These are phyloP conservation scores for Invenusta paracnida DNA, from an alignment of 2,888 invertebrate genomes.

Conservation along the genomic window DNA sequence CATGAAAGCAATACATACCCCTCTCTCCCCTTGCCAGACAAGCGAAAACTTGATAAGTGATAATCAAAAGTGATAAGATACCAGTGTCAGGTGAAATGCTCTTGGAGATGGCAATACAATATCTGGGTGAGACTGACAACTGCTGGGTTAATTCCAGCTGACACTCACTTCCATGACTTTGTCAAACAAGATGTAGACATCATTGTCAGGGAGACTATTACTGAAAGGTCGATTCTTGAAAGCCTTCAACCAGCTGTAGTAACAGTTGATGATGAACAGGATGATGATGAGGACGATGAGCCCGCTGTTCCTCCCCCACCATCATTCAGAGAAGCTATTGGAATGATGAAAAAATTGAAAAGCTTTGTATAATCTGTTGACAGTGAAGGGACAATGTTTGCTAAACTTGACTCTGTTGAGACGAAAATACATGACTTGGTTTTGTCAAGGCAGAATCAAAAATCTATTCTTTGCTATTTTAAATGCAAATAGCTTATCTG, in stretches of 20 bases:
- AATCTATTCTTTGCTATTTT: not conserved
- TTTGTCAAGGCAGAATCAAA: not conserved
- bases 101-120: not conserved
- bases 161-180: not conserved
- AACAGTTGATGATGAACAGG: not conserved
- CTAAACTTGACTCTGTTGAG: not conserved
- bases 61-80: not conserved
- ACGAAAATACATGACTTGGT: not conserved
- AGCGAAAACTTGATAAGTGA: too few relatives aligned
- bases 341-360: slow-evolving; percentile 14
- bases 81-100: not conserved
- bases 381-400: not conserved
- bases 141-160: not conserved
- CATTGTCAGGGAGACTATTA: not conserved
- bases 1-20: too few relatives aligned
- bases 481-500: not conserved
- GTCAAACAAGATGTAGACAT: not conserved
- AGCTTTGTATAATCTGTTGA: slow-evolving; percentile 23
- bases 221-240: not conserved
- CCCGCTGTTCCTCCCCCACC: slow-evolving; percentile 27
- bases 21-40: too few relatives aligned
- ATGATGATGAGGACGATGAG: slow-evolving; percentile 23
- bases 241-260: not conserved
- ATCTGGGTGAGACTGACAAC: not conserved
- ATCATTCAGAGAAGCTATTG: slow-evolving; percentile 29